Conservation (phyloP, 2,113 vertebrate species). For the Neolamprologus toae region DNA sequence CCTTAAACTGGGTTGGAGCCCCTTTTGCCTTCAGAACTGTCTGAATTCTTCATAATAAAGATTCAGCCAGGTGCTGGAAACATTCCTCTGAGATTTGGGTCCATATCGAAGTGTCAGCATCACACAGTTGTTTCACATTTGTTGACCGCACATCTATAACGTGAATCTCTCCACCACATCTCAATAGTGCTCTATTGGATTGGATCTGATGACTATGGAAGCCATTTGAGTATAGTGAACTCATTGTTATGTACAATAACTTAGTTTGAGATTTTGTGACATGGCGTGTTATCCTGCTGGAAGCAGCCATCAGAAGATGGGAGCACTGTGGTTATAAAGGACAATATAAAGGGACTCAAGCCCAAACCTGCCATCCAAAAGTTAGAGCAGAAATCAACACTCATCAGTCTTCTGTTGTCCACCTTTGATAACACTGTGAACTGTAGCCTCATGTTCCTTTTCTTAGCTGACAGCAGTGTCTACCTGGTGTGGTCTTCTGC, state of each 20-base stretch:
- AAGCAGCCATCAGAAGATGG: neutral
- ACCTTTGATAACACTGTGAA: neutral
- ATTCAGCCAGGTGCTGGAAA: neutral
- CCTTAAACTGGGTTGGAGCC: neutral
- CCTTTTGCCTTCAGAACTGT: neutral
- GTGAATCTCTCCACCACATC: neutral
- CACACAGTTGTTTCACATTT: neutral
- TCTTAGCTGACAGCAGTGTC: neutral
- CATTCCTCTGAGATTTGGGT: neutral
- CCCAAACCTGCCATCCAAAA: neutral
- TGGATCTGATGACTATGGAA: neutral
- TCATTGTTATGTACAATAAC: neutral
- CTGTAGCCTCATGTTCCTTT: neutral
- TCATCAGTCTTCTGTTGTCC: neutral
- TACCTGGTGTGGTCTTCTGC: neutral
- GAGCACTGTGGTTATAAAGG: neutral
- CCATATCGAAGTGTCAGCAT: neutral
- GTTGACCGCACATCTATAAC: neutral
- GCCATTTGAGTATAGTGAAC: neutral
- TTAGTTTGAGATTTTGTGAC: neutral
- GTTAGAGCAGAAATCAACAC: neutral
- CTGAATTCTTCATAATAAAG: neutral
- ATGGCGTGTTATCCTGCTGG: rapidly evolving
- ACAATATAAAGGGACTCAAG: neutral
- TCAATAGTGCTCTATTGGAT: neutral